Percentiles rank a stretch among this genome's conserved stretches.
These are phyloP conservation scores for Nezara viridula DNA, from an alignment of 2,888 invertebrate genomes.

Conservation along the genomic window DNA sequence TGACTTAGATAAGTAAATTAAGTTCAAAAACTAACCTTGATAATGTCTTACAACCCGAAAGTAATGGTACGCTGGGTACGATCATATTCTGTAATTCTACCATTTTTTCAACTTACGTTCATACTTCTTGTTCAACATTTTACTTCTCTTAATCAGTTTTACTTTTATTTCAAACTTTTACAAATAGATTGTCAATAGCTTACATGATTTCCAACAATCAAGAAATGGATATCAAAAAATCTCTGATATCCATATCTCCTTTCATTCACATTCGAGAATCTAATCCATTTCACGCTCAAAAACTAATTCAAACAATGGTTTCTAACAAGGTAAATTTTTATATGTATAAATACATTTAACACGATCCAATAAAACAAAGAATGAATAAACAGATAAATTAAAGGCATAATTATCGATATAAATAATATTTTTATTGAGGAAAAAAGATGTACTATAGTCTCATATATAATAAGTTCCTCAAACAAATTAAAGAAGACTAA, in stretches of 20 bases:
- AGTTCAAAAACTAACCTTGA: background rate
- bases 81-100: background rate
- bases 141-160: background rate
- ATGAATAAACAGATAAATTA: background rate
- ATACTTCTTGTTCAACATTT: background rate
- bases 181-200: background rate
- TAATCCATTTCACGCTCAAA: background rate
- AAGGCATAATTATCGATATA: background rate
- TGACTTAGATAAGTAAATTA: too few species aligned
- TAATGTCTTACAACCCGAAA: background rate
- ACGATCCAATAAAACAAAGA: background rate
- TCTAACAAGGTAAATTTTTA: background rate
- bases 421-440: background rate
- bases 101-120: too few species aligned
- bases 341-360: background rate
- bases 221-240: background rate
- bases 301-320: background rate
- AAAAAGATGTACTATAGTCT: background rate
- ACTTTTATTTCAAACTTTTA: background rate
- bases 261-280: background rate
- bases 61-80: background rate
- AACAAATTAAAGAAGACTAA: background rate
- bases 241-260: too few species aligned
- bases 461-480: background rate
- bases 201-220: background rate